Evolutionary conservation across 2,113 vertebrate genomes (phyloP).

Genomic region (Campylomormyrus numenius): DNA sequence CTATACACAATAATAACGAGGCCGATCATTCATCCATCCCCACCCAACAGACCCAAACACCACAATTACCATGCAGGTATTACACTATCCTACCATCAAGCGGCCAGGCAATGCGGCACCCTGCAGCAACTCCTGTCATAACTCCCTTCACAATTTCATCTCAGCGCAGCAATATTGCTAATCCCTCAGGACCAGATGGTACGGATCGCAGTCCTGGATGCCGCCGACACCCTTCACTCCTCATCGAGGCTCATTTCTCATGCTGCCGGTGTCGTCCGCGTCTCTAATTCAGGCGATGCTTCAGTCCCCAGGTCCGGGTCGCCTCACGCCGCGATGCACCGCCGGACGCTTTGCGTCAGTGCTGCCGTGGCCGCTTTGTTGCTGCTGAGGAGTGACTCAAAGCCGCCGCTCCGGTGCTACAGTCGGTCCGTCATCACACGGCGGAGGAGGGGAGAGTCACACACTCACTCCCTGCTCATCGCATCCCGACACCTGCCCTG

Average conservation of each 20-base stretch:
- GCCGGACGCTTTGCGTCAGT: slow-evolving; percentile 43
- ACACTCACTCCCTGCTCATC: slow-evolving; percentile 18
- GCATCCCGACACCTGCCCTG: slow-evolving; percentile 35
- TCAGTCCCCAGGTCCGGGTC: slow-evolving; percentile 12
- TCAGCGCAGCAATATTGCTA: slow-evolving; percentile 24
- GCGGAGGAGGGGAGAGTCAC: slow-evolving; percentile 31
- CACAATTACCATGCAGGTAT: slow-evolving; percentile 49
- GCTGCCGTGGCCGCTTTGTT: slow-evolving; percentile 51
- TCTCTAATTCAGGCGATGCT: slow-evolving; percentile 12
- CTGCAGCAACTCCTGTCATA: slow-evolving; percentile 63
- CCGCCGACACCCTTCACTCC: slow-evolving; percentile 27
- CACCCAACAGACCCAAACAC: slow-evolving; percentile 33
- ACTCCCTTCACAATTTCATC: slow-evolving; percentile 40
- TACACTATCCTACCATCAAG: slow-evolving; percentile 51
- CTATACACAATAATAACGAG: slow-evolving; percentile 29
- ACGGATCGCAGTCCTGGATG: slow-evolving; percentile 17
- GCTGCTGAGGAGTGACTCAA: slow-evolving; percentile 55
- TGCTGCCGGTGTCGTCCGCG: slow-evolving; percentile 15
- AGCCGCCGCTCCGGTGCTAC: slow-evolving; percentile 39
- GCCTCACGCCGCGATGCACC: slow-evolving; percentile 21
- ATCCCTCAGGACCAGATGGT: slow-evolving; percentile 37
- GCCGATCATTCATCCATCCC: slow-evolving; percentile 44
- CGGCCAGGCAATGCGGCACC: slow-evolving; percentile 73
- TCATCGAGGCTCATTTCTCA: slow-evolving; percentile 25
- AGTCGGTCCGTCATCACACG: slow-evolving; percentile 37